A percentile compares a stretch with the other conserved stretches of the same genome.
phyloP scores from a whole-genome alignment of 2,888 invertebrate species.

The Drosophila algonquin region DNA sequence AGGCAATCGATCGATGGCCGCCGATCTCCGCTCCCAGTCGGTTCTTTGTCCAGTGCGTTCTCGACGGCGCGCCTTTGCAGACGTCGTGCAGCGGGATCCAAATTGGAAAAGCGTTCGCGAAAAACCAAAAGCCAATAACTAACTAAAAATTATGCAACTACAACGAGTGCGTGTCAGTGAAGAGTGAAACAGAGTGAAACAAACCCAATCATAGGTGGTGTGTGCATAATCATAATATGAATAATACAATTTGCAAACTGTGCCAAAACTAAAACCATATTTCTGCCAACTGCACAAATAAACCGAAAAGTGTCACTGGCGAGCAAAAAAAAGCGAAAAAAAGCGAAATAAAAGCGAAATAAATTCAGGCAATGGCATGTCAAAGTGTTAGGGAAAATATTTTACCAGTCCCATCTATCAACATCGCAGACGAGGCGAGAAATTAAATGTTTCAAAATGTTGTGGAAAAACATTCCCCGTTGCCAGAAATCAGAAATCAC shows the following conservation, averaged over 20 bases:
- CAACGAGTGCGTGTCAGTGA: constrained; percentile 37
- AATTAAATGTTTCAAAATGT: constrained; percentile 28
- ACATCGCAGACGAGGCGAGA: constrained; percentile 21
- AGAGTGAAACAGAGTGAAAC: constrained; percentile 21
- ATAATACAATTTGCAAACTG: background rate
- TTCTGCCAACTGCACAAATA: constrained; percentile 42
- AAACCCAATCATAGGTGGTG: constrained; percentile 13
- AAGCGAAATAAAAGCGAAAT: constrained; percentile 42
- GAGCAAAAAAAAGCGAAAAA: constrained; percentile 17
- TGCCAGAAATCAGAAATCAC: constrained; percentile 4
- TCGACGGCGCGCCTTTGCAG: constrained; percentile 64
- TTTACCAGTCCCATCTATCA: constrained; percentile 63
- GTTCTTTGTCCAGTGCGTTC: constrained; percentile 69
- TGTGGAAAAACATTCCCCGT: constrained; percentile 9
- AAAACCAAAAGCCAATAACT: background rate
- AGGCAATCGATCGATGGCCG: constrained; percentile 20
- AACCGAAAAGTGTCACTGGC: constrained; percentile 34
- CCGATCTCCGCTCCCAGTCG: constrained; percentile 27
- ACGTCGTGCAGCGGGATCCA: constrained; percentile 44
- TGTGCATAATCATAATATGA: constrained; percentile 12
- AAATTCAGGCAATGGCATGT: constrained; percentile 61
- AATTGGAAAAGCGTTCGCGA: constrained; percentile 1
- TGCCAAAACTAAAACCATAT: constrained; percentile 16
- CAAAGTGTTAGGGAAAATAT: constrained; percentile 53
- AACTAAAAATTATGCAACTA: constrained; percentile 28